A percentile compares a stretch with the other conserved stretches of the same genome.
These are phyloP conservation scores for Macaria notata DNA, from an alignment of 2,888 invertebrate species.

Conservation along the genomic window DNA sequence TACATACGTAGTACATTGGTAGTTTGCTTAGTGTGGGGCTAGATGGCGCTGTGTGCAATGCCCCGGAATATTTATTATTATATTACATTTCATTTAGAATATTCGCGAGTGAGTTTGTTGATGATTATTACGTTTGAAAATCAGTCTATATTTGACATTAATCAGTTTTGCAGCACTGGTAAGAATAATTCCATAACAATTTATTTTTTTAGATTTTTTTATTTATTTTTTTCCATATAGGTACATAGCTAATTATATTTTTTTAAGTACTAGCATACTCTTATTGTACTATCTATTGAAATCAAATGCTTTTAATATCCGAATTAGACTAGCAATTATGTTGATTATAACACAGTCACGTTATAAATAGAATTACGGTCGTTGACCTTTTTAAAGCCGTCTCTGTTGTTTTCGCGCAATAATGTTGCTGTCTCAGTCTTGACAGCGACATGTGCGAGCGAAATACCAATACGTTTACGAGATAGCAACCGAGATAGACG, in stretches of 20 bases:
- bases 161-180: conserved; percentile 12
- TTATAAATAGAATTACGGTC: too few relatives aligned
- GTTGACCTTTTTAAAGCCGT: too few relatives aligned
- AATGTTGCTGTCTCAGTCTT: too few relatives aligned
- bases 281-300: conserved; percentile 11
- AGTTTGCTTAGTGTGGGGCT: too few relatives aligned
- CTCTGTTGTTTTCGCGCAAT: too few relatives aligned
- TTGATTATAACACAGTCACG: not conserved
- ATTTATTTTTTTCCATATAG: conserved; percentile 1
- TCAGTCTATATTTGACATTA: conserved; percentile 19
- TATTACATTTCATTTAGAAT: too few relatives aligned
- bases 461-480: too few relatives aligned
- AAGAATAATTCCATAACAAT: not conserved
- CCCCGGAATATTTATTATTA: too few relatives aligned
- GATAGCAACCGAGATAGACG: too few relatives aligned
- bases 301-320: conserved; percentile 2
- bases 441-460: too few relatives aligned
- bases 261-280: not conserved
- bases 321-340: not conserved
- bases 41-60: too few relatives aligned
- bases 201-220: conserved; percentile 1
- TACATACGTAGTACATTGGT: too few relatives aligned
- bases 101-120: conserved; percentile 1
- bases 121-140: conserved; percentile 7
- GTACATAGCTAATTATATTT: not conserved